Evolutionary conservation across 2,797 vertebrate species (phyloP).

Genomic region (Diglossa cyanea): DNA sequence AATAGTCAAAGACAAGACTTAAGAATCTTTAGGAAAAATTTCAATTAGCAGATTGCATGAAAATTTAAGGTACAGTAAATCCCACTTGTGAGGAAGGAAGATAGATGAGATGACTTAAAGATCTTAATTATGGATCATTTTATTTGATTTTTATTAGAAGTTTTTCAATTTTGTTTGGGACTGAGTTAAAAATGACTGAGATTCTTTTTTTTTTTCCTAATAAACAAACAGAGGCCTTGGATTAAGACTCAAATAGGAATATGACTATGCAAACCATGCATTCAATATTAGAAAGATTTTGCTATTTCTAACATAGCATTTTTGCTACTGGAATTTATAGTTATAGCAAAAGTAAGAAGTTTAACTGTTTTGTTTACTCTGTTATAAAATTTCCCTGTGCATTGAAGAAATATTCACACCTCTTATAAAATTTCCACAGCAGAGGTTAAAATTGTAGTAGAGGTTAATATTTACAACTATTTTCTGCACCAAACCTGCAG

Average conservation of each 20-base stretch:
- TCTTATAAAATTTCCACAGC: neutral
- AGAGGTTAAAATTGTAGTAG: neutral
- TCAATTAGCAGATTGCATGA: neutral
- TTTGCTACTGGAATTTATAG: neutral
- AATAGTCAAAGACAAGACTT: neutral
- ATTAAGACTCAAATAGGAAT: neutral
- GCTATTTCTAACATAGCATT: neutral
- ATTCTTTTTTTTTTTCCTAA: neutral
- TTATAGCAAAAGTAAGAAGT: neutral
- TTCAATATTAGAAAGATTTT: neutral
- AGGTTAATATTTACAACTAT: slow-evolving; percentile 19
- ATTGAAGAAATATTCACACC: neutral
- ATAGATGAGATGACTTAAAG: neutral
- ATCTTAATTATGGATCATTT: neutral
- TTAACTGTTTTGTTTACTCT: neutral
- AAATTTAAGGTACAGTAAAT: neutral
- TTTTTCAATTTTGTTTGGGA: neutral
- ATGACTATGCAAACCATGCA: neutral
- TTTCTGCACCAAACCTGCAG: neutral
- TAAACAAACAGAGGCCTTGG: neutral
- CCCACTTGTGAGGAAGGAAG: neutral
- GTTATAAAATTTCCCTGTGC: neutral
- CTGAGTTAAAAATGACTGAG: neutral
- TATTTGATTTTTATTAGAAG: neutral
- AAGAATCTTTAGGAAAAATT: neutral